Evolutionary conservation across 2,888 invertebrate genomes (phyloP).

Genomic region (Eristalis pertinax): DNA sequence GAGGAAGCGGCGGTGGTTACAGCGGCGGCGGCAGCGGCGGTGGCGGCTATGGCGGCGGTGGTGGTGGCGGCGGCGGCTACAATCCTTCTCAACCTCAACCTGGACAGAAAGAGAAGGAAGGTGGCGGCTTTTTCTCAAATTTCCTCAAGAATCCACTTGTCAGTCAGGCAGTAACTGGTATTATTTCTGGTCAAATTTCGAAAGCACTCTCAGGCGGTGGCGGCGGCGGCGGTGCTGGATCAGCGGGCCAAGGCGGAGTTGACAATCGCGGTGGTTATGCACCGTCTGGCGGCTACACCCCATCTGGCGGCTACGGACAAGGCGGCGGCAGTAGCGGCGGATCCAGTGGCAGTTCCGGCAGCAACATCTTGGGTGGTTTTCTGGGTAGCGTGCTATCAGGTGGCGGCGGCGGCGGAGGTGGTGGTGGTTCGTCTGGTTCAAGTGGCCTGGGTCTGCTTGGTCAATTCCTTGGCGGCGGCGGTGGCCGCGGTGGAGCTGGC

Average conservation of each 20-base stretch:
- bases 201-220: conserved; percentile 79
- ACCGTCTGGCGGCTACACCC: conserved; percentile 76
- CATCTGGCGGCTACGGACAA: conserved; percentile 70
- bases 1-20: conserved; percentile 25
- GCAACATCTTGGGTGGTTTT: conserved; percentile 75
- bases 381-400: conserved; percentile 74
- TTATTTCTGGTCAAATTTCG: conserved; percentile 80
- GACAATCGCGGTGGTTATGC: conserved; percentile 76
- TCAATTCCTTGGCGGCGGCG: conserved; percentile 71
- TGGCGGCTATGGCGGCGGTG: conserved; percentile 73
- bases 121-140: conserved; percentile 79
- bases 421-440: conserved; percentile 70
- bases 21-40: conserved; percentile 49
- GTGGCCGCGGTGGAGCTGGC: conserved; percentile 72
- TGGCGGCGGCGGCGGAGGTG: conserved; percentile 74
- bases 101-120: conserved; percentile 78
- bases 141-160: conserved; percentile 80
- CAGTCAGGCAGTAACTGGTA: conserved; percentile 79
- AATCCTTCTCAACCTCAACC: conserved; percentile 72
- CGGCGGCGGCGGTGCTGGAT: conserved; percentile 64
- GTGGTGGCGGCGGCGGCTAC: conserved; percentile 73
- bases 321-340: conserved; percentile 72
- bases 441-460: conserved; percentile 73
- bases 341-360: conserved; percentile 69
- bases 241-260: conserved; percentile 55